Evolutionary conservation across 2,113 vertebrate species (phyloP).

Genomic region (Corynorhinus townsendii): DNA sequence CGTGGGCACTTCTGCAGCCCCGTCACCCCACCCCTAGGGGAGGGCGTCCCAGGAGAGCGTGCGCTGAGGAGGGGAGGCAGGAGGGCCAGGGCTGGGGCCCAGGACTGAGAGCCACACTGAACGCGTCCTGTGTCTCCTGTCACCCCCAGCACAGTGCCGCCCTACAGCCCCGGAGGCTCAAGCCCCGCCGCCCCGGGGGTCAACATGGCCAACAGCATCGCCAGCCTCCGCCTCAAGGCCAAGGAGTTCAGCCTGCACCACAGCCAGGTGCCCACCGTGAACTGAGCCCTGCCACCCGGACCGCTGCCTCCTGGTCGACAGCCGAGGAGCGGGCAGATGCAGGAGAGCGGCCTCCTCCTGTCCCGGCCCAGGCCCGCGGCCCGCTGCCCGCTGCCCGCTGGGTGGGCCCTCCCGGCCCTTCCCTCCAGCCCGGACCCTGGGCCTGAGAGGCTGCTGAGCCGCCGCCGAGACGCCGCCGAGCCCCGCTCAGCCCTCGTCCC

Average conservation of each 20-base stretch:
- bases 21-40: rapidly evolving
- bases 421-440: background rate
- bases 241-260: constrained; percentile 89
- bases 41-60: background rate
- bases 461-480: rapidly evolving
- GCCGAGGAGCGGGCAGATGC: background rate
- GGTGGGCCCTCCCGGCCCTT: background rate
- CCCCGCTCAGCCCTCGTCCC: background rate
- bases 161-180: constrained; percentile 80
- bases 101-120: background rate
- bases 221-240: constrained; percentile 88
- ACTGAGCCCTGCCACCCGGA: constrained; percentile 73
- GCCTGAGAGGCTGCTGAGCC: background rate
- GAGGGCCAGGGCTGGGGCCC: background rate
- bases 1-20: background rate
- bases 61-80: background rate
- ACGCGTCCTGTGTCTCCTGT: background rate
- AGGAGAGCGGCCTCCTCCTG: background rate
- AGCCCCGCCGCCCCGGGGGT: constrained; percentile 78
- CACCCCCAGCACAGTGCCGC: constrained; percentile 79
- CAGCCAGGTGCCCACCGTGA: constrained; percentile 86
- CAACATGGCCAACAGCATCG: constrained; percentile 88
- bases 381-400: too few relatives aligned
- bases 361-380: background rate
- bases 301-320: background rate